phyloP scores from a whole-genome alignment of 2,888 invertebrate species.

The Dasysyrphus tricinctus region DNA sequence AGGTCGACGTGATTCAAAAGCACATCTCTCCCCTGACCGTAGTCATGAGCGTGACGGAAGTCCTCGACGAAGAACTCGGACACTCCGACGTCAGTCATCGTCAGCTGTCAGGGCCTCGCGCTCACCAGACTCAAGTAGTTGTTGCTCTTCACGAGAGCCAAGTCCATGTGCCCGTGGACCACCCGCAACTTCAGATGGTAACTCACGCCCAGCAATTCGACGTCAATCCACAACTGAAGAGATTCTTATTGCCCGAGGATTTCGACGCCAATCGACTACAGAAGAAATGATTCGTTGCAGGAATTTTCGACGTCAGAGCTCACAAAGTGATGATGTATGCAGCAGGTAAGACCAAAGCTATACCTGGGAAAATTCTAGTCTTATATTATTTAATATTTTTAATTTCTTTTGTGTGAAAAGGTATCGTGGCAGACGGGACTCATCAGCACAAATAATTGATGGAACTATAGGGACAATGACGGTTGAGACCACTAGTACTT shows the following conservation, averaged over 20 bases:
- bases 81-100: conserved; percentile 92
- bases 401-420: conserved; percentile 75
- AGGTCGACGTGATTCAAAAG: conserved; percentile 89
- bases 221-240: conserved; percentile 96
- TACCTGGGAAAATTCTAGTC: not conserved
- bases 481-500: conserved; percentile 95
- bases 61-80: conserved; percentile 88
- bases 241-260: conserved; percentile 94
- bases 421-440: conserved; percentile 86
- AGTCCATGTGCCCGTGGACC: conserved; percentile 89
- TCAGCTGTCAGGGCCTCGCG: conserved; percentile 88
- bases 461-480: conserved; percentile 97
- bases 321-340: conserved; percentile 93
- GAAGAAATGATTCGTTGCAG: conserved; percentile 96
- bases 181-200: conserved; percentile 84
- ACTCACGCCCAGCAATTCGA: conserved; percentile 90
- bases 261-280: conserved; percentile 94
- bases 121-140: conserved; percentile 90
- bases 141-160: conserved; percentile 91
- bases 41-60: conserved; percentile 92
- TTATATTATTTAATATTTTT: not conserved
- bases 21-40: conserved; percentile 91
- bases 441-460: conserved; percentile 94
- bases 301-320: conserved; percentile 95
- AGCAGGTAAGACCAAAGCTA: conserved; percentile 82